Evolutionary conservation across 2,888 invertebrate genomes (phyloP).

Genomic region (Pomacea canaliculata): DNA sequence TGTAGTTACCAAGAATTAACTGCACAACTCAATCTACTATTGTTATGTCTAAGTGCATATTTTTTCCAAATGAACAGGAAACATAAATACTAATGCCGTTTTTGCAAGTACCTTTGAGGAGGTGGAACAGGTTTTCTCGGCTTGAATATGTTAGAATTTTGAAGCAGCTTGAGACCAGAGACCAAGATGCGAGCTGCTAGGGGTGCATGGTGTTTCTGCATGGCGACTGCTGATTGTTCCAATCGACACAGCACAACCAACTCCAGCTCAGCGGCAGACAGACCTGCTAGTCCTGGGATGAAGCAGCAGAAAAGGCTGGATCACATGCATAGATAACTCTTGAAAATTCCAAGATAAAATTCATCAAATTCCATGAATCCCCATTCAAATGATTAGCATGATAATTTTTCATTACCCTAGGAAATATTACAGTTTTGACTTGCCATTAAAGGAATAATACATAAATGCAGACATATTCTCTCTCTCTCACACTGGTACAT

Average conservation of each 20-base stretch:
- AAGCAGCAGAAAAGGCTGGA: background rate
- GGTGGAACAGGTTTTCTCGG: slow-evolving; percentile 40
- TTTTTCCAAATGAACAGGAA: no score
- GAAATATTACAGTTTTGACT: no score
- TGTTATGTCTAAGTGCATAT: no score
- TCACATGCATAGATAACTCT: background rate
- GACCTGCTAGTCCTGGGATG: slow-evolving; percentile 46
- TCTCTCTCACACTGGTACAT: background rate
- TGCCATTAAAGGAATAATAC: background rate
- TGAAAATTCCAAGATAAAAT: background rate
- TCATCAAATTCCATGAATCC: no score
- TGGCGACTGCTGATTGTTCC: slow-evolving; percentile 60
- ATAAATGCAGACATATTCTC: background rate
- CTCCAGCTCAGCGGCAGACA: slow-evolving; percentile 66
- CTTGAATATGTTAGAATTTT: slow-evolving; percentile 52
- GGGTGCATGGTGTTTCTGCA: slow-evolving; percentile 66
- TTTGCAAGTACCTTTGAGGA: slow-evolving; percentile 35
- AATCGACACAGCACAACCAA: slow-evolving; percentile 63
- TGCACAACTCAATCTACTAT: no score
- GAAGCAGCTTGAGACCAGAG: slow-evolving; percentile 61
- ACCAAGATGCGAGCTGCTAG: slow-evolving; percentile 65
- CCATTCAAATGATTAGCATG: background rate
- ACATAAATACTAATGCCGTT: no score
- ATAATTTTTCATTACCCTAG: no score
- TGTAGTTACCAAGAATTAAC: no score